Conservation (phyloP, 2,797 vertebrate genomes). For the Lateolabrax maculatus region DNA sequence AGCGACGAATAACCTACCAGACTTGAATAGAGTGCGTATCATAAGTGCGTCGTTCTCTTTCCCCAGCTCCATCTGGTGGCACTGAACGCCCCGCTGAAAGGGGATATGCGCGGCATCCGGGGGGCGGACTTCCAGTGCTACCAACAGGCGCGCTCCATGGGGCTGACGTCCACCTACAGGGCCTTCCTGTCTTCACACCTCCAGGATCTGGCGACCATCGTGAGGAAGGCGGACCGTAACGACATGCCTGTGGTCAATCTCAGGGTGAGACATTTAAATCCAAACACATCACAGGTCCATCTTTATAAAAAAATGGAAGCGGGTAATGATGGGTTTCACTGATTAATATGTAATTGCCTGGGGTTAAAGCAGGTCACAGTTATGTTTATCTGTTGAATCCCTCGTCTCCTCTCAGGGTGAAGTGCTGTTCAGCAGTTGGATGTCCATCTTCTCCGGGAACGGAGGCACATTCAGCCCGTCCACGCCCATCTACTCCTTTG, state of each 20-base stretch:
- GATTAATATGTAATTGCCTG: too few species aligned
- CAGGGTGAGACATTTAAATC: conserved; percentile 82
- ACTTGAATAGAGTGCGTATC: background rate
- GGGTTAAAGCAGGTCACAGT: too few species aligned
- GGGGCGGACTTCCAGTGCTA: conserved; percentile 95
- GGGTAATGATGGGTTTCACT: background rate
- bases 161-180: conserved; percentile 91
- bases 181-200: conserved; percentile 96
- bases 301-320: background rate
- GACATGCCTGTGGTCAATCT: conserved; percentile 92
- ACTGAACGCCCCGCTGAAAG: conserved; percentile 90
- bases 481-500: conserved; percentile 93
- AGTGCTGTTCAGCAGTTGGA: conserved; percentile 92
- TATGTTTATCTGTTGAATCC: background rate
- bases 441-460: conserved; percentile 91
- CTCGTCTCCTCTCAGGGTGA: conserved; percentile 85
- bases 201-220: conserved; percentile 93
- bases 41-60: background rate
- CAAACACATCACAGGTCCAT: background rate
- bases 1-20: background rate
- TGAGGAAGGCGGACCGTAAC: conserved; percentile 90
- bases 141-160: conserved; percentile 91
- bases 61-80: conserved; percentile 93
- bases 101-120: conserved; percentile 88
- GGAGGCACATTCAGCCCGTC: conserved; percentile 88